A percentile compares a stretch with the other conserved stretches of the same genome.
Evolutionary conservation across 1,140 invertebrate genomes (phyloP).

Genomic region (Pseudomyrmex dendroicus): DNA sequence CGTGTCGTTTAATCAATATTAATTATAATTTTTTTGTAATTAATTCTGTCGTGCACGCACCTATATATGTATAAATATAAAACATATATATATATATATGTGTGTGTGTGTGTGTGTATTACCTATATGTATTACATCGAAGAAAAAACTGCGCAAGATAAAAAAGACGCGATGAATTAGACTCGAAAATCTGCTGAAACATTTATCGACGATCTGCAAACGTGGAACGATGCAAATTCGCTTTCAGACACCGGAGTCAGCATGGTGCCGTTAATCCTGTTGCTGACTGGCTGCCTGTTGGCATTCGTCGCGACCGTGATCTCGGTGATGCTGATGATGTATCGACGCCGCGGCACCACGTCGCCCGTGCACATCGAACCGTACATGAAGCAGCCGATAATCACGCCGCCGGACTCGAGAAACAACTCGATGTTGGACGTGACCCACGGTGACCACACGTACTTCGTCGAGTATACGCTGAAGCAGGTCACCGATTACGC

Average conservation of each 20-base stretch:
- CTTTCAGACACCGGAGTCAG: constrained; percentile 87
- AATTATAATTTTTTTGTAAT: no score
- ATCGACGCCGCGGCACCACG: constrained; percentile 82
- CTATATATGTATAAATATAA: no score
- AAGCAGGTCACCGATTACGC: constrained; percentile 84
- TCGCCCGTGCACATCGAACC: constrained; percentile 84
- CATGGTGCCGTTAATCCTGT: constrained; percentile 87
- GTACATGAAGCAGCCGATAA: constrained; percentile 86
- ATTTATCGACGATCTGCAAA: no score
- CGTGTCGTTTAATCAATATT: no score
- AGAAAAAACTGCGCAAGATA: no score
- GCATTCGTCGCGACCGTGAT: constrained; percentile 88
- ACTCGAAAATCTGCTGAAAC: no score
- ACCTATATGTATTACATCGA: no score
- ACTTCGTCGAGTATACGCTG: constrained; percentile 85
- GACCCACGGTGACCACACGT: constrained; percentile 85
- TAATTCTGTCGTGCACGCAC: no score
- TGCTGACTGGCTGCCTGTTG: constrained; percentile 87
- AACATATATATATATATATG: no score
- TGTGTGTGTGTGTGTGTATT: no score
- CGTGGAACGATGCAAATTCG: background rate
- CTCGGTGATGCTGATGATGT: constrained; percentile 87
- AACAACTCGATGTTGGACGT: constrained; percentile 85
- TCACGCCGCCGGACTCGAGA: constrained; percentile 84
- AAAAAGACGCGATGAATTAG: no score